A percentile compares a stretch with the other conserved stretches of the same genome.
These are phyloP conservation scores for Andrena flavipes DNA, from an alignment of 2,888 invertebrate genomes.

Conservation along the genomic window DNA sequence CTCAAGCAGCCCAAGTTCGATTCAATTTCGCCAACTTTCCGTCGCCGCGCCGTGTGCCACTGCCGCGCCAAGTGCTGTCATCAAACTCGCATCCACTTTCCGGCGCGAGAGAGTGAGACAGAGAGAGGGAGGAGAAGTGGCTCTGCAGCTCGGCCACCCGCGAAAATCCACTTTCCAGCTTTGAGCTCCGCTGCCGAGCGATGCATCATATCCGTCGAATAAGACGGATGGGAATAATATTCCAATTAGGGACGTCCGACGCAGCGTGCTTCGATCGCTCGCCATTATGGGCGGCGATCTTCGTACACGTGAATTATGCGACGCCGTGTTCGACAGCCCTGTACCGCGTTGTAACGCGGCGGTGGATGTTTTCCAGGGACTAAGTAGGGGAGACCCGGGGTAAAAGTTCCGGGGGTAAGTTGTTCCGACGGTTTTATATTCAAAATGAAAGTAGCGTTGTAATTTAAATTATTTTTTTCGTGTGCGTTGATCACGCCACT, in stretches of 20 bases:
- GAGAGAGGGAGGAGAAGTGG: slow-evolving; percentile 38
- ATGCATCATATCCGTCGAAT: slow-evolving; percentile 41
- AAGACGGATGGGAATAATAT: slow-evolving; percentile 49
- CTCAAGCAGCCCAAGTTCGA: slow-evolving; percentile 56
- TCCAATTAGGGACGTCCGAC: slow-evolving; percentile 45
- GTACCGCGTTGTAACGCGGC: not conserved
- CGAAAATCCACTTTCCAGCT: slow-evolving; percentile 58
- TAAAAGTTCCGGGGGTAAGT: no score
- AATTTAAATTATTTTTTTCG: no score
- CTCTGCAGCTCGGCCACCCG: slow-evolving; percentile 12
- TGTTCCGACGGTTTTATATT: no score
- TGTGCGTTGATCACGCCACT: no score
- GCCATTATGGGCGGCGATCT: slow-evolving; percentile 16
- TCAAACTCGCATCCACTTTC: slow-evolving; percentile 68
- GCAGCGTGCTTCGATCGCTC: slow-evolving; percentile 9
- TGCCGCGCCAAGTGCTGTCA: slow-evolving; percentile 47
- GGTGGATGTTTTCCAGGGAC: not conserved
- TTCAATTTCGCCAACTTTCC: slow-evolving; percentile 64
- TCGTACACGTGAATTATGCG: slow-evolving; percentile 40
- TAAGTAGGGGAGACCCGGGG: not conserved
- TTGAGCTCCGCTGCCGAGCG: slow-evolving; percentile 7
- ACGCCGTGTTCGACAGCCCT: not conserved
- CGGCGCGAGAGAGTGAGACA: slow-evolving; percentile 9
- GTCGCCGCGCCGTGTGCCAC: slow-evolving; percentile 31
- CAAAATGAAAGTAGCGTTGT: no score